Evolutionary conservation across 1,140 invertebrate species (phyloP).

Genomic region (Hypothenemus hampei): DNA sequence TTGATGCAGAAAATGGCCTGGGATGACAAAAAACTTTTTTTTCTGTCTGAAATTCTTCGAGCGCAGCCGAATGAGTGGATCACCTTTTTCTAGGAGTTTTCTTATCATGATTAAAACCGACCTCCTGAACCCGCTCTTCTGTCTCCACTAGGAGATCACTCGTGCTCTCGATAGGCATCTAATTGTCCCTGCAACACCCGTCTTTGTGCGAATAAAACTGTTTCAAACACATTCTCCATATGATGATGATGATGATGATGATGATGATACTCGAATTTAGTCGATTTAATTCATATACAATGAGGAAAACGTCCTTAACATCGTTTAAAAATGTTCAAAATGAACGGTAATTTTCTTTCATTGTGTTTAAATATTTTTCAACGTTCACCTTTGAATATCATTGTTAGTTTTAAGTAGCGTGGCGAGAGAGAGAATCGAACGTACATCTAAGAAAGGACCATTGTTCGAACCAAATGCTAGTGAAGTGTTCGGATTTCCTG

Average conservation of each 20-base stretch:
- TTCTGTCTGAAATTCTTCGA: too few species aligned
- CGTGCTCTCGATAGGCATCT: constrained; percentile 17
- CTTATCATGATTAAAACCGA: constrained; percentile 18
- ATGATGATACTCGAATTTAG: too few species aligned
- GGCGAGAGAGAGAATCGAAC: background rate
- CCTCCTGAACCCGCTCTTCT: constrained; percentile 11
- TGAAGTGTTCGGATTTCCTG: constrained; percentile 19
- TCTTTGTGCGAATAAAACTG: constrained; percentile 6
- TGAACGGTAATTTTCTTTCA: constrained; percentile 3
- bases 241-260: too few species aligned
- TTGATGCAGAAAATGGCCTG: constrained; percentile 15
- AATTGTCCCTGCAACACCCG: constrained; percentile 8
- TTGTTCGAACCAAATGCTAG: constrained; percentile 14
- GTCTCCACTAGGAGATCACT: constrained; percentile 13
- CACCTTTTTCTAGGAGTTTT: too few species aligned
- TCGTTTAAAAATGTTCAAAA: too few species aligned
- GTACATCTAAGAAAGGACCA: constrained; percentile 7
- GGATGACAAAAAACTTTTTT: constrained; percentile 10
- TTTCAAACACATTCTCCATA: too few species aligned
- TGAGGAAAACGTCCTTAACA: constrained; percentile 4
- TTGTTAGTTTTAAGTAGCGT: constrained; percentile 9
- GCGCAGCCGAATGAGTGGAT: too few species aligned
- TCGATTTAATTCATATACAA: too few species aligned
- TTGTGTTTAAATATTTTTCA: constrained; percentile 4
- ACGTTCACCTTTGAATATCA: constrained; percentile 5